Conservation (phyloP, 35 echinoderm and acorn worm species). For the Anneissia japonica region DNA sequence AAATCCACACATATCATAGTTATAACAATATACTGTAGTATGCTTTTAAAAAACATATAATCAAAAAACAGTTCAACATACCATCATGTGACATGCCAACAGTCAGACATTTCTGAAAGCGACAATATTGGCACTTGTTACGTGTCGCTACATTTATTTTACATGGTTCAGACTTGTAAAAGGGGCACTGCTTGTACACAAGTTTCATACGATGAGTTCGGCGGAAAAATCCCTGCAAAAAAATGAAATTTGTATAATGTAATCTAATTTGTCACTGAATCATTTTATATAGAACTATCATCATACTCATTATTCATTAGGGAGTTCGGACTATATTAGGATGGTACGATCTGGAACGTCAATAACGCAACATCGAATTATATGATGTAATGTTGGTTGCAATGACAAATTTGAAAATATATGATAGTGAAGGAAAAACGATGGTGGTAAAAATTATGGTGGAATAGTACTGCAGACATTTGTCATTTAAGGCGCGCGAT, state of each 20-base stretch:
- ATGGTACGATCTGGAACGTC: too few relatives aligned
- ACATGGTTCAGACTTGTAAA: slow-evolving; percentile 74
- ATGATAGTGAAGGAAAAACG: too few relatives aligned
- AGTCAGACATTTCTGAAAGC: slow-evolving; percentile 83
- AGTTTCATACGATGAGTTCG: slow-evolving; percentile 94
- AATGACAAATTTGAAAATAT: too few relatives aligned
- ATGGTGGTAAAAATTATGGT: too few relatives aligned
- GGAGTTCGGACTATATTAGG: too few relatives aligned
- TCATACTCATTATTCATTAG: too few relatives aligned
- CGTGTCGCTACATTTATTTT: slow-evolving; percentile 91
- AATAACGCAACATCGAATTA: too few relatives aligned
- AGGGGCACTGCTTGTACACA: slow-evolving; percentile 83
- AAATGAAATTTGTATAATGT: neutral
- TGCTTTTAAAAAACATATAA: neutral
- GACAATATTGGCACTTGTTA: slow-evolving; percentile 93
- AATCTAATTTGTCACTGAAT: neutral
- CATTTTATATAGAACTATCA: too few relatives aligned
- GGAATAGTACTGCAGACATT: too few relatives aligned
- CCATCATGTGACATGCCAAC: slow-evolving; percentile 99
- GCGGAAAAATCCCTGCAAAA: slow-evolving; percentile 91
- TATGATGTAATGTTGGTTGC: too few relatives aligned
- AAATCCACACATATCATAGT: neutral
- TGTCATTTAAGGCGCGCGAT: too few relatives aligned
- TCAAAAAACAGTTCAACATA: slow-evolving; percentile 15
- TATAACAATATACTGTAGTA: neutral